Evolutionary conservation across 2,797 vertebrate genomes (phyloP).

Genomic region (Acestrorhynchus altus): DNA sequence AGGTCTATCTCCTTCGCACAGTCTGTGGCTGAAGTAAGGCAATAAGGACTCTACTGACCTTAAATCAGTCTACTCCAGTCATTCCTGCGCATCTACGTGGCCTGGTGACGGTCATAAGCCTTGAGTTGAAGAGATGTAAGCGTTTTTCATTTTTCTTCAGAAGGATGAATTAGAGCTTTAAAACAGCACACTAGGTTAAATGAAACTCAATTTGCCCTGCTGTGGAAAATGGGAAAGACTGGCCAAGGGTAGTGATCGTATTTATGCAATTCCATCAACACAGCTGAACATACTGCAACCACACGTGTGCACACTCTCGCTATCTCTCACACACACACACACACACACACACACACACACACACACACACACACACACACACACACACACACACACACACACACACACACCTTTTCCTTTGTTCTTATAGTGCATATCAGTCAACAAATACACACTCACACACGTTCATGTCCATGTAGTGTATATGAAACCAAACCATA

Average conservation of each 20-base stretch:
- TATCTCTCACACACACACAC: too few species aligned
- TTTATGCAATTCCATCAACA: neutral
- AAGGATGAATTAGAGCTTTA: neutral
- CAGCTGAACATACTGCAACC: neutral
- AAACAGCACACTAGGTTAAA: neutral
- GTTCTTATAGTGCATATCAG: neutral
- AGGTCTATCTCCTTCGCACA: neutral
- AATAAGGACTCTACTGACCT: slow-evolving; percentile 30
- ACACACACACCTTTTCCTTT: slow-evolving; percentile 3
- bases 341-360: too few species aligned
- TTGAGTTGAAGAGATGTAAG: neutral
- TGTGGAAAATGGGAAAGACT: neutral
- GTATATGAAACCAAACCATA: neutral
- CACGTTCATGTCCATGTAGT: neutral
- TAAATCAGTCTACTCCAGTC: neutral
- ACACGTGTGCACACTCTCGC: too few species aligned
- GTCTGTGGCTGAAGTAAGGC: slow-evolving; percentile 19
- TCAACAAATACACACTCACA: neutral
- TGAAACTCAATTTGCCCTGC: neutral
- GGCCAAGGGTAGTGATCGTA: neutral
- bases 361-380: slow-evolving; percentile 7
- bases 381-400: neutral
- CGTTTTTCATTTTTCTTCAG: neutral
- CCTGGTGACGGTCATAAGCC: neutral
- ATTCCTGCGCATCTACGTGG: neutral